These are phyloP conservation scores for Acanthornis magna DNA, from an alignment of 2,797 vertebrate genomes.

Conservation along the genomic window DNA sequence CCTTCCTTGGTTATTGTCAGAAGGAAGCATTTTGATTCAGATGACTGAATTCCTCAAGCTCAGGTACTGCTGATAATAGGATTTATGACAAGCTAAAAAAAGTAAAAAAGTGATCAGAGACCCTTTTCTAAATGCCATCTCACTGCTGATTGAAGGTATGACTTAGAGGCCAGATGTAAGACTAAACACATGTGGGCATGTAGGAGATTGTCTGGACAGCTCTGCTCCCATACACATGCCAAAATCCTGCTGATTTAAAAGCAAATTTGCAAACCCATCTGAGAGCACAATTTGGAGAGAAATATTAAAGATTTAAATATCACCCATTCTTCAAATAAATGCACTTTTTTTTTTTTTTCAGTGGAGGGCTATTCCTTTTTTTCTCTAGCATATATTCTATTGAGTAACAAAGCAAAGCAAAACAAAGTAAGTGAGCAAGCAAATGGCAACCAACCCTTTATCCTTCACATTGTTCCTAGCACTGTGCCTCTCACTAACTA, in stretches of 20 bases:
- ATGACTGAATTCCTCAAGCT: not conserved
- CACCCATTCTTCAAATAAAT: not conserved
- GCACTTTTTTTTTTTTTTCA: not conserved
- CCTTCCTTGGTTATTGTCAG: constrained; percentile 39
- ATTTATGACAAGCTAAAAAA: constrained; percentile 51
- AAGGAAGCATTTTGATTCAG: constrained; percentile 37
- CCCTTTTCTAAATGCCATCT: constrained; percentile 2
- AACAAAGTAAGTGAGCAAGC: not conserved
- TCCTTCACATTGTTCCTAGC: not conserved
- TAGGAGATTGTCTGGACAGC: not conserved
- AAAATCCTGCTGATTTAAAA: not conserved
- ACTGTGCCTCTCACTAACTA: not conserved
- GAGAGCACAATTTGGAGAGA: not conserved
- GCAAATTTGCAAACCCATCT: not conserved
- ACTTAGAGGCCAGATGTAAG: not conserved
- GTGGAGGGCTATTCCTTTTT: not conserved
- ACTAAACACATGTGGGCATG: not conserved
- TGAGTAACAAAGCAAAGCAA: constrained; percentile 5
- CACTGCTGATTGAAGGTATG: not conserved
- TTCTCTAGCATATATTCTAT: not conserved
- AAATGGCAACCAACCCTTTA: not conserved
- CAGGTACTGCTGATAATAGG: constrained; percentile 44
- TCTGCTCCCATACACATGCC: not conserved
- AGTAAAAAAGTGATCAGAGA: constrained; percentile 42
- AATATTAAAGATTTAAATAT: not conserved